Conservation (phyloP, 2,888 invertebrate genomes). For the Pegoplata infirma region DNA sequence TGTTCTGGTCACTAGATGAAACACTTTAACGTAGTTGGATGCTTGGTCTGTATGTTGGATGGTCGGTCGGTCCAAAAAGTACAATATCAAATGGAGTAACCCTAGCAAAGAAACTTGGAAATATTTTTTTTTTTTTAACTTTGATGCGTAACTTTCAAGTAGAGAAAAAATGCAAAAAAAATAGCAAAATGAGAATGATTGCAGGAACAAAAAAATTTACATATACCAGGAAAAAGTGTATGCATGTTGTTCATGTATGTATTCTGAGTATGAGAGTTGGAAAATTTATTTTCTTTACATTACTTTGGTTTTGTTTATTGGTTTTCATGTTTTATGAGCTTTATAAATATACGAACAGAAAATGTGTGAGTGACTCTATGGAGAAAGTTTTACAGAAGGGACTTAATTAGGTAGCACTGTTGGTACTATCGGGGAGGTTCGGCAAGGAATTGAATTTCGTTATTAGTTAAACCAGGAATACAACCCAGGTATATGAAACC, state of each 20-base stretch:
- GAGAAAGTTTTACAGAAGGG: background rate
- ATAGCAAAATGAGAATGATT: background rate
- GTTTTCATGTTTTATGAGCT: slow-evolving; percentile 42
- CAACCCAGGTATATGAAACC: too few species aligned
- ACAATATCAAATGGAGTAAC: too few species aligned
- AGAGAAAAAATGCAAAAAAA: slow-evolving; percentile 3
- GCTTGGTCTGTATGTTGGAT: background rate
- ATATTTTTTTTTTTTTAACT: slow-evolving; percentile 21
- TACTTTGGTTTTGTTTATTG: slow-evolving; percentile 56
- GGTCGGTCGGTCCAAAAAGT: too few species aligned
- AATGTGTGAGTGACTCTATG: background rate
- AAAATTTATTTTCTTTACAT: slow-evolving; percentile 52
- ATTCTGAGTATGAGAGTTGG: background rate
- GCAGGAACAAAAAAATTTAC: slow-evolving; percentile 13
- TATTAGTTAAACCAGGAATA: too few species aligned
- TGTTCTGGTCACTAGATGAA: slow-evolving; percentile 33
- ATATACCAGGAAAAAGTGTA: slow-evolving; percentile 1
- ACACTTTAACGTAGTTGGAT: background rate
- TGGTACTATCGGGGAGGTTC: too few species aligned
- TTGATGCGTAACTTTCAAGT: slow-evolving; percentile 24
- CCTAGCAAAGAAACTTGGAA: background rate
- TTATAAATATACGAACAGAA: background rate
- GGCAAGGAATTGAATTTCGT: too few species aligned
- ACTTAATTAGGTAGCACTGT: too few species aligned
- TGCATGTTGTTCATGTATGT: slow-evolving; percentile 3